Conservation (phyloP, 2,888 invertebrate species). For the Glyphotaelius pellucidus region DNA sequence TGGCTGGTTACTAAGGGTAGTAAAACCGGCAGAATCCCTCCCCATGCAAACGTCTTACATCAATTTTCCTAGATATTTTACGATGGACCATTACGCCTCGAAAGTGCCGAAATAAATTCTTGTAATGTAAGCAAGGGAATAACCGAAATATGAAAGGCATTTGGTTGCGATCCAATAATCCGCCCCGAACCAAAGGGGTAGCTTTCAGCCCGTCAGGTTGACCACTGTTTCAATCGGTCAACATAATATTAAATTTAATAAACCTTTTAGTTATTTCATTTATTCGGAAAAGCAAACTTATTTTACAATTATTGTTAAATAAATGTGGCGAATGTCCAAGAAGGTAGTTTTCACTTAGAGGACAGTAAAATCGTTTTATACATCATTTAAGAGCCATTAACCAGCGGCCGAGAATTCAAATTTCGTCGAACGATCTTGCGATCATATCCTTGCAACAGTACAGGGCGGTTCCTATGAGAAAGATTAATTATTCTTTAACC, state of each 20-base stretch:
- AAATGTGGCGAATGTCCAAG: too few relatives aligned
- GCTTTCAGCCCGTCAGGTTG: neutral
- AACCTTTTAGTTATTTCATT: too few relatives aligned
- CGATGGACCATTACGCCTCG: conserved; percentile 73
- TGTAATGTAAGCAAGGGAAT: conserved; percentile 74
- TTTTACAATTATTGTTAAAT: too few relatives aligned
- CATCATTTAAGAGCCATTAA: too few relatives aligned
- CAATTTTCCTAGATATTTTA: conserved; percentile 71
- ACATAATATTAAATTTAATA: neutral
- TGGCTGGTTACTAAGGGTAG: neutral
- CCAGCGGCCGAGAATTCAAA: too few relatives aligned
- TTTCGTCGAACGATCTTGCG: too few relatives aligned
- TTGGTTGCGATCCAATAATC: conserved; percentile 66
- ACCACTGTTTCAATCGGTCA: conserved; percentile 10
- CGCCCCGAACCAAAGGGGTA: conserved; percentile 51
- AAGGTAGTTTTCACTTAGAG: too few relatives aligned
- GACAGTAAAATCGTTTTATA: too few relatives aligned
- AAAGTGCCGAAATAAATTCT: conserved; percentile 77
- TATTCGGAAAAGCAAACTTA: too few relatives aligned
- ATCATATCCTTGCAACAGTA: too few relatives aligned
- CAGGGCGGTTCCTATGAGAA: too few relatives aligned
- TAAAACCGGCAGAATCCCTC: conserved; percentile 34
- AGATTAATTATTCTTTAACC: too few relatives aligned
- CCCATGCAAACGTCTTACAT: conserved; percentile 60
- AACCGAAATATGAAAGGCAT: conserved; percentile 75